Base-by-base conservation (phyloP, 2,888 invertebrate genomes). In the Melitaea athalia region DNA sequence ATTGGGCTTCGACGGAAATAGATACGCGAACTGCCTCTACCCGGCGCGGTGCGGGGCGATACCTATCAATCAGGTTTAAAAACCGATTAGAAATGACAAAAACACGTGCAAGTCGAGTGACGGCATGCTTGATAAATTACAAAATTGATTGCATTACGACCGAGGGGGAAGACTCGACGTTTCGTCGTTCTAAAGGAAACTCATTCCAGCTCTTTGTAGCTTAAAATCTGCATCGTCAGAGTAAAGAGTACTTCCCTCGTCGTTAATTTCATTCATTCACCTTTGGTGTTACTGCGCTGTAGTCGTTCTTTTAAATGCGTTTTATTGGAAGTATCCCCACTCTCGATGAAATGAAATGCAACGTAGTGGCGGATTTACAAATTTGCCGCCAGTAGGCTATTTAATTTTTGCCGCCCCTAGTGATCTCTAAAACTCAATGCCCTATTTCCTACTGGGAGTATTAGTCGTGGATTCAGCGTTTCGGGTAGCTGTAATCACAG, bases 61-160 rank as follows among this genome's bases (percentile, higher is more conserved):
- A 70, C 5, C 75, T 72, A 70, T 73, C 68, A 78, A 76, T 76
- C 76, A 71, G 75, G 74, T 74, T 73, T 75, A 67, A 63, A 74
- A 71, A 74, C 76, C 76, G 76, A 74, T 71, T 69, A 71, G 59
- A 73, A 71, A 70, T 70, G 77, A 77, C 69, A 71, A 60, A 71
- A 72, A 81, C 85, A 79, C 76, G 82, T 72, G 78, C 24, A 76
- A 70, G 77, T 74, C 72, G 42, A 69, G 70, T 10, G 72, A 78
- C 80, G 80, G 78, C 75, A 67, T 75, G 76, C 77, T 71, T 72
- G 52, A 62, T 52, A 70, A 68, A 57, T 70, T 69, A n/a, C 73
- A 74, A 76, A 73, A 75, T 72, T 69, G 70, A 71, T 67, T 67
- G 67, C 71, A 68, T 70, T 38, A 53, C 15, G 43, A 17, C 38